phyloP scores from a whole-genome alignment of 2,113 vertebrate species.

The Hassar affinis region DNA sequence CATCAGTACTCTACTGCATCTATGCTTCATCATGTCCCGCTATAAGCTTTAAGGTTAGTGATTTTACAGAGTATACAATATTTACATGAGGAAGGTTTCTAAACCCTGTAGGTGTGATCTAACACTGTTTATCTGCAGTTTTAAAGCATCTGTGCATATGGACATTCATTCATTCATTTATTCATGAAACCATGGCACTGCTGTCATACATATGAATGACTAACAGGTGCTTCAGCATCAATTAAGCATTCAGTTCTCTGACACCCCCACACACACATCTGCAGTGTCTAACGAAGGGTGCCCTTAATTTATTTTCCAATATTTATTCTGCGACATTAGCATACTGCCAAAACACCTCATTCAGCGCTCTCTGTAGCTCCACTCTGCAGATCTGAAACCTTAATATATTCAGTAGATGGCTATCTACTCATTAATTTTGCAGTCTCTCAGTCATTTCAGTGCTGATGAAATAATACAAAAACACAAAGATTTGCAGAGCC shows the following conservation, averaged over 20 bases:
- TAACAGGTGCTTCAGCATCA: slow-evolving; percentile 30
- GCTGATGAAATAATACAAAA: slow-evolving; percentile 32
- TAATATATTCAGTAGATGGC: slow-evolving; percentile 16
- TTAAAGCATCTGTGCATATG: slow-evolving; percentile 23
- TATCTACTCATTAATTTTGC: slow-evolving; percentile 28
- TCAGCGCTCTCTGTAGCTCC: slow-evolving; percentile 9
- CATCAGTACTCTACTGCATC: slow-evolving; percentile 30
- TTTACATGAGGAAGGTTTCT: background rate
- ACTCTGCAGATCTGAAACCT: slow-evolving; percentile 21
- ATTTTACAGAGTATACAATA: background rate
- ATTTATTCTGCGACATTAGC: slow-evolving; percentile 46
- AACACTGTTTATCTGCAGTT: background rate
- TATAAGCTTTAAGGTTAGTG: slow-evolving; percentile 5
- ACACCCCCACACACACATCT: background rate
- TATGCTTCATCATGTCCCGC: background rate
- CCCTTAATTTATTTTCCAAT: slow-evolving; percentile 37
- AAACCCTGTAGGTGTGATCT: background rate
- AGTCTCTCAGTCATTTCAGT: background rate
- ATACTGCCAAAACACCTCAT: slow-evolving; percentile 31
- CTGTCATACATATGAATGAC: slow-evolving; percentile 27
- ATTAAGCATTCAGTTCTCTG: slow-evolving; percentile 34
- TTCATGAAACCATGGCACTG: slow-evolving; percentile 8
- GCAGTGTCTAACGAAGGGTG: background rate
- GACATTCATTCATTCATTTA: too few relatives aligned
- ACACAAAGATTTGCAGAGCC: slow-evolving; percentile 22